Base-by-base conservation (phyloP, 2,888 invertebrate species). In the Sussaba pulchella region DNA sequence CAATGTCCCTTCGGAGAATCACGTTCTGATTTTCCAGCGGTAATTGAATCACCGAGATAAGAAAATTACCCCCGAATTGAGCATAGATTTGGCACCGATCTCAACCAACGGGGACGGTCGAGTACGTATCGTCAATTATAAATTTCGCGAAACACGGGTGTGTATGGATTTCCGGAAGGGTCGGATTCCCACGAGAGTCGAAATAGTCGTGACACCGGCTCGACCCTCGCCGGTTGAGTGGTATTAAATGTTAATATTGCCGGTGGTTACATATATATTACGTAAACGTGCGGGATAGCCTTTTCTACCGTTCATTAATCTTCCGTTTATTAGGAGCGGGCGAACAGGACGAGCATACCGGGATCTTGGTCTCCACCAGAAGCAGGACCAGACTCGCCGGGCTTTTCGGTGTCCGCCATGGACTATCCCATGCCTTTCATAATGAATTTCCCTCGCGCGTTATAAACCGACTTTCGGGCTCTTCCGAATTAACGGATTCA, bases 271-370 rank as follows among this genome's bases (percentile, higher is more conserved):
- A 14, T 39, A 36, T 59, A 64, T 67, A 39, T 50, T 41, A 19
- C 17, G 72, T 72, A 67, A 72, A 67, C 45, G 39, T 24, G 21
- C 24, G n/a, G 26, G 39, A n/a, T 54, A 59, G 45, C 14, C 47
- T 61, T 61, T 39, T 19, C 50, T 14, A 50, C 52, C 41, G 57
- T 43, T 43, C 76, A 80, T 76, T 67, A 43, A 76, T 80, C 80
- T 72, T 76, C 76, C 80, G 76, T 80, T 80, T 72, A 80, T 80
- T 72, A 80, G 80, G 45, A 67, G 47, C 52, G 39, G 57, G 36
- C 57, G 57, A 57, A 63, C 45, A 45, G 5, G 19, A 5, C 4
- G 36, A 21, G 39, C n/a, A 24, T 43, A n/a, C n/a, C n/a, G n/a
- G 19, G 72, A 54, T 72, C 54, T 63, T 31, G 76, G 76, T 67